These are phyloP conservation scores for Aplocera efformata DNA, from an alignment of 2,888 invertebrate genomes.

Conservation along the genomic window DNA sequence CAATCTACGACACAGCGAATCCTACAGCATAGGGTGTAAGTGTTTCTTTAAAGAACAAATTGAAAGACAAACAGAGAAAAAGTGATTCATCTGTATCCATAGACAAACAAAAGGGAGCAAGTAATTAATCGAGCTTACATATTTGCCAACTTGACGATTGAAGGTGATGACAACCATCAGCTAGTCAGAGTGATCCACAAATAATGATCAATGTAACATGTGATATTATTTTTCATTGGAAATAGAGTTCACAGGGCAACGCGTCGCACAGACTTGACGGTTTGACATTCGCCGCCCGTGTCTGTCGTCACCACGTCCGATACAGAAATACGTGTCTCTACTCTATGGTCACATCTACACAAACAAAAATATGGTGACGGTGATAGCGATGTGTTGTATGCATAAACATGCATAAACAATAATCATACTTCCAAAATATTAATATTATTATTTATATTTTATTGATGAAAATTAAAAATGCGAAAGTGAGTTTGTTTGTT, in stretches of 20 bases:
- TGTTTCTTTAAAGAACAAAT: too few species aligned
- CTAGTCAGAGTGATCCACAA: conserved; percentile 24
- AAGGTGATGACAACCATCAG: conserved; percentile 21
- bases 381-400: conserved; percentile 31
- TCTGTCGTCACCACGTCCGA: conserved; percentile 55
- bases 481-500: too few species aligned
- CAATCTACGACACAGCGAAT: too few species aligned
- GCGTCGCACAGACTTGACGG: conserved; percentile 28
- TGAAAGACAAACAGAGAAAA: conserved; percentile 1
- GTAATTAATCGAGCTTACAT: conserved; percentile 15
- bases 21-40: too few species aligned
- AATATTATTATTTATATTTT: too few species aligned
- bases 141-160: conserved; percentile 26
- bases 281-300: conserved; percentile 46
- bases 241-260: conserved; percentile 26
- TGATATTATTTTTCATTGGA: conserved; percentile 33
- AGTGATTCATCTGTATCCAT: conserved; percentile 1
- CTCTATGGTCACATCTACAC: conserved; percentile 39
- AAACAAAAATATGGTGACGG: conserved; percentile 51
- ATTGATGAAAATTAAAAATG: too few species aligned
- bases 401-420: conserved; percentile 21
- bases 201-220: conserved; percentile 30
- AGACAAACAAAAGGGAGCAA: conserved; percentile 5
- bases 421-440: too few species aligned
- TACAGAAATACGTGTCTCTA: conserved; percentile 39